These are phyloP conservation scores for Phyllotis vaccarum DNA, from an alignment of 2,797 vertebrate species.

Conservation along the genomic window DNA sequence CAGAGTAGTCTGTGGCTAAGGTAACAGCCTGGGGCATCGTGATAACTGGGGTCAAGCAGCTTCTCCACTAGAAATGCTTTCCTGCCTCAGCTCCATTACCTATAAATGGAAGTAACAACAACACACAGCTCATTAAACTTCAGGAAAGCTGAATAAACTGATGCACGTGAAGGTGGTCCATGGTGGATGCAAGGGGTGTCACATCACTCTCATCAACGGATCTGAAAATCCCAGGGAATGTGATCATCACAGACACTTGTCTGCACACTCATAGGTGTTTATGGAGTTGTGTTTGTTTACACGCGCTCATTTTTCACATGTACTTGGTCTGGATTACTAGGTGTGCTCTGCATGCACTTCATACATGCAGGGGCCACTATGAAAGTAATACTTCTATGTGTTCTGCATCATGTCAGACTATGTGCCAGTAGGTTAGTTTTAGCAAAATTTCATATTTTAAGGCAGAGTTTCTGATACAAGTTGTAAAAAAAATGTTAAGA, in stretches of 20 bases:
- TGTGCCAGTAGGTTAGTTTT: background rate
- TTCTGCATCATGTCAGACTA: background rate
- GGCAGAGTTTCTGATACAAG: background rate
- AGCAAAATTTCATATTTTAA: background rate
- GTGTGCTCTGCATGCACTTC: no score
- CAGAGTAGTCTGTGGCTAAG: background rate
- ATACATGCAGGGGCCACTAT: background rate
- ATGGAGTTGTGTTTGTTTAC: background rate
- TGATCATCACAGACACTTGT: background rate
- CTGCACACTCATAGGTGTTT: fast-evolving
- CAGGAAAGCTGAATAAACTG: background rate
- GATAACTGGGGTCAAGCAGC: no score
- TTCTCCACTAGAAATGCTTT: background rate
- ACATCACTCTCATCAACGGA: background rate
- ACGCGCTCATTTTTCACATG: background rate
- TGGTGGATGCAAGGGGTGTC: background rate
- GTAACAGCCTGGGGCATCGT: background rate
- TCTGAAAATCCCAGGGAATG: background rate
- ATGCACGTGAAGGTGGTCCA: background rate
- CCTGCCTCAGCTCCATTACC: background rate
- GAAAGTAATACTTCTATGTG: background rate
- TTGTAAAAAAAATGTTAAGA: background rate
- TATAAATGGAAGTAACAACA: background rate
- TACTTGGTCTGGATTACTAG: background rate
- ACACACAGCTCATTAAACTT: background rate